phyloP scores from a whole-genome alignment of 2,888 invertebrate species.

The Abscondita cerata region DNA sequence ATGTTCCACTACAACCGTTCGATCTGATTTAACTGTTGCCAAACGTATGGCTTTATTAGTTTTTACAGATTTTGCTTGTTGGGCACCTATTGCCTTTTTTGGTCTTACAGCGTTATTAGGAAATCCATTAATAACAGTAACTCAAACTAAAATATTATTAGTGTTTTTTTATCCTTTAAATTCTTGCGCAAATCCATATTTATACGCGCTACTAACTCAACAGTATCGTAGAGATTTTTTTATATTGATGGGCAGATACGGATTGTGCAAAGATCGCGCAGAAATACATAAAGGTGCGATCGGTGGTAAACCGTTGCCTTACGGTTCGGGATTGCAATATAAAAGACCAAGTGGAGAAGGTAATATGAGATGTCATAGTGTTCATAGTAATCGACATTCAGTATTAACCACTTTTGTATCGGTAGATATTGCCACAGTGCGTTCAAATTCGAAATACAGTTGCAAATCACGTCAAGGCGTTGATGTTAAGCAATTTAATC shows the following conservation, averaged over 20 bases:
- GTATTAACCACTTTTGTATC: conserved; percentile 57
- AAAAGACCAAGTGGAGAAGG: conserved; percentile 44
- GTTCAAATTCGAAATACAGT: conserved; percentile 49
- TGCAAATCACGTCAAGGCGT: conserved; percentile 41
- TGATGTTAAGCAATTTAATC: conserved; percentile 46
- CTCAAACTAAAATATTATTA: conserved; percentile 63
- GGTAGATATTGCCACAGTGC: conserved; percentile 53
- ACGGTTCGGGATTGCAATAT: conserved; percentile 54
- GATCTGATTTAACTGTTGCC: conserved; percentile 63
- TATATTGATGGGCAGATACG: conserved; percentile 61
- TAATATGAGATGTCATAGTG: conserved; percentile 27
- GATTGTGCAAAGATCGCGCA: conserved; percentile 58
- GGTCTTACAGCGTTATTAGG: conserved; percentile 70
- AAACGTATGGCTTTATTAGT: conserved; percentile 73
- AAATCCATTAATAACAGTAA: conserved; percentile 65
- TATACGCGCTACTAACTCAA: conserved; percentile 72
- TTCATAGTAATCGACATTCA: conserved; percentile 52
- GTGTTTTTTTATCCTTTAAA: conserved; percentile 75
- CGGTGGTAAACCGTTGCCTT: conserved; percentile 56
- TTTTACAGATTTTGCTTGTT: conserved; percentile 69
- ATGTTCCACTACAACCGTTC: conserved; percentile 58
- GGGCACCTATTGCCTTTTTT: conserved; percentile 72
- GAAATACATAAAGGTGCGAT: conserved; percentile 59
- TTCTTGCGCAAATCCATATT: conserved; percentile 72
- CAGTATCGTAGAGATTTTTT: conserved; percentile 68